Conservation (phyloP, 2,888 invertebrate species). For the Apotomis betuletana region DNA sequence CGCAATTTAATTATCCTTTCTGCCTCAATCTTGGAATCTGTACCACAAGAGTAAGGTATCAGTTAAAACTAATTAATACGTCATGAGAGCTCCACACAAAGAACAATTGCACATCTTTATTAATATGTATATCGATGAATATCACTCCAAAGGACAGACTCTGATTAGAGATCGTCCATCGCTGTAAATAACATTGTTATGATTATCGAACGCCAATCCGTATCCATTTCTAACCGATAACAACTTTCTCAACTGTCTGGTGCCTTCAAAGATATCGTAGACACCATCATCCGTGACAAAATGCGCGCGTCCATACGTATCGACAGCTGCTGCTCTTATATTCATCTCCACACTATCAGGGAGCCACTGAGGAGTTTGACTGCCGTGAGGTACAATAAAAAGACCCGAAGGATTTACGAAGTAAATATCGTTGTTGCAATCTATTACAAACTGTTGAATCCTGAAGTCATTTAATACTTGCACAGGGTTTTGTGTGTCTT, state of each 20-base stretch:
- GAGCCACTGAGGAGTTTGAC: constrained; percentile 50
- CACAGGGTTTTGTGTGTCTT: constrained; percentile 49
- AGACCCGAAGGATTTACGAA: constrained; percentile 60
- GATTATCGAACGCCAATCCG: constrained; percentile 54
- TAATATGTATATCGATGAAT: not conserved
- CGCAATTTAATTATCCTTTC: no score
- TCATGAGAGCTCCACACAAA: not conserved
- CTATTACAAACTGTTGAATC: constrained; percentile 62
- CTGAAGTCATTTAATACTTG: constrained; percentile 53
- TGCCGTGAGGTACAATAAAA: constrained; percentile 52
- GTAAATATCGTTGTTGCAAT: constrained; percentile 54
- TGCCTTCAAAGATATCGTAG: constrained; percentile 55
- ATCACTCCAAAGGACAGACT: constrained; percentile 12
- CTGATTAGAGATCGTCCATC: constrained; percentile 17
- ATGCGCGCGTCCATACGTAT: constrained; percentile 55
- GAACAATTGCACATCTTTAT: not conserved
- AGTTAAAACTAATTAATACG: no score
- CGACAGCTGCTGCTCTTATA: constrained; percentile 59
- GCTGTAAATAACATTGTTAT: constrained; percentile 28
- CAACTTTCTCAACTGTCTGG: constrained; percentile 51
- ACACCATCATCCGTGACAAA: constrained; percentile 64
- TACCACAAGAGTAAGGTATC: no score
- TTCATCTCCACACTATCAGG: constrained; percentile 51
- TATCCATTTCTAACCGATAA: constrained; percentile 58
- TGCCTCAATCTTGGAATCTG: no score